Evolutionary conservation across 1,140 invertebrate genomes (phyloP), one percentile per base, ranked within the genome.

Genomic region (Macrocentrus cingulum): DNA sequence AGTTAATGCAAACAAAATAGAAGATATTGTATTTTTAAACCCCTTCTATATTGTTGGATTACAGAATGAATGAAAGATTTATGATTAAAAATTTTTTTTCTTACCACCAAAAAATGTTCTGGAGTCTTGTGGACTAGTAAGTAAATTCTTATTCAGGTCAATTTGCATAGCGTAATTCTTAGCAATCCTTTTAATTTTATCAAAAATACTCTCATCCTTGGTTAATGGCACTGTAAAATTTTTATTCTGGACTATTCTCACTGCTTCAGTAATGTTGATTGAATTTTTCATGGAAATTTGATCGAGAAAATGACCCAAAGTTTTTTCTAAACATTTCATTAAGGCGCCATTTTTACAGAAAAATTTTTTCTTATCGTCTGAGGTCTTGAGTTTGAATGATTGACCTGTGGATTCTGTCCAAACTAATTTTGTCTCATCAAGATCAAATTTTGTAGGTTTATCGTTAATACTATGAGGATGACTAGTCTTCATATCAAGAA

Each of bases 91-190:
- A n/a, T n/a, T n/a, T n/a, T n/a, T n/a, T n/a, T n/a, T n/a, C n/a
- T n/a, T 66, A 76, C 76, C 62, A 46, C 75, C 74, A 56, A 79
- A 79, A 54, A 79, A 80, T n/a, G 72, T 78, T 66, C 77, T 75
- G 22, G 75, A 69, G 9, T 68, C 69, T 54, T 68, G 67, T 1
- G 64, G 55, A 18, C 70, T 52, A 18, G n/a, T n/a, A n/a, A 72
- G 55, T 19, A 74, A 45, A 32, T 72, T 66, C 53, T 66, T 67
- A 15, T 70, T 67, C 13, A 79, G 37, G 22, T 64, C 71, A 57
- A 80, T 74, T 61, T 71, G 71, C 59, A 80, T 48, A n/a, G 74
- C 68, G 59, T 79, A 72, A 44, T 72, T 69, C 45, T 65, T 70
- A 22, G 74, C 74, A 62, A 70, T 75, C 59, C 67, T 73, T 22